These are phyloP conservation scores for Akabosia matsudoensis DNA, from an alignment of 1,140 invertebrate species.

Conservation along the genomic window DNA sequence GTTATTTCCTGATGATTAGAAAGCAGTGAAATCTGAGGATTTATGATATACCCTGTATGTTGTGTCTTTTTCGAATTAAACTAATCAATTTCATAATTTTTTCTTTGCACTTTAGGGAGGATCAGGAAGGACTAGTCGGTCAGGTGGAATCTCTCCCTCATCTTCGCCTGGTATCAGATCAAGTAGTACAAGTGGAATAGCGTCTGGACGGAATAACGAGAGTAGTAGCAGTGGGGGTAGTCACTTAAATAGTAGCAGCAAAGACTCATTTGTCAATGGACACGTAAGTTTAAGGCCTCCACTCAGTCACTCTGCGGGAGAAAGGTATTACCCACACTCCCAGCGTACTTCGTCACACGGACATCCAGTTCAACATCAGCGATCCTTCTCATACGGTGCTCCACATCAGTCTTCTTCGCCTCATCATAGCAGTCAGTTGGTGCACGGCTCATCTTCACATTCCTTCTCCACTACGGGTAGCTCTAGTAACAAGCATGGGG, in stretches of 20 bases:
- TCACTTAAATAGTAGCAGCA: background rate
- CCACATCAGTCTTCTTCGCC: conserved; percentile 23
- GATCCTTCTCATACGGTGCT: conserved; percentile 14
- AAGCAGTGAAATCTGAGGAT: too few relatives aligned
- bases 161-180: conserved; percentile 28
- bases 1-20: too few relatives aligned
- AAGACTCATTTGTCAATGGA: conserved; percentile 33
- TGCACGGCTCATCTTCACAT: background rate
- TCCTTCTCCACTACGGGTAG: background rate
- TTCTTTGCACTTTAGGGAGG: conserved; percentile 24
- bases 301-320: conserved; percentile 11
- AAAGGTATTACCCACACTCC: conserved; percentile 11
- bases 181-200: conserved; percentile 20
- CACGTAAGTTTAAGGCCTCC: conserved; percentile 16
- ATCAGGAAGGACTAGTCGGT: conserved; percentile 30
- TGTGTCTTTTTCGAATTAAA: background rate
- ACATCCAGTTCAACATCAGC: background rate
- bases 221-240: background rate
- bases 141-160: conserved; percentile 7
- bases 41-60: background rate
- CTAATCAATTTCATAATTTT: background rate
- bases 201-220: conserved; percentile 14
- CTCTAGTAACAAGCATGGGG: conserved; percentile 2
- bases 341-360: conserved; percentile 17
- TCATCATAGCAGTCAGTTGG: background rate